These are phyloP conservation scores for Uria lomvia DNA, from an alignment of 2,113 vertebrate species.

Conservation along the genomic window DNA sequence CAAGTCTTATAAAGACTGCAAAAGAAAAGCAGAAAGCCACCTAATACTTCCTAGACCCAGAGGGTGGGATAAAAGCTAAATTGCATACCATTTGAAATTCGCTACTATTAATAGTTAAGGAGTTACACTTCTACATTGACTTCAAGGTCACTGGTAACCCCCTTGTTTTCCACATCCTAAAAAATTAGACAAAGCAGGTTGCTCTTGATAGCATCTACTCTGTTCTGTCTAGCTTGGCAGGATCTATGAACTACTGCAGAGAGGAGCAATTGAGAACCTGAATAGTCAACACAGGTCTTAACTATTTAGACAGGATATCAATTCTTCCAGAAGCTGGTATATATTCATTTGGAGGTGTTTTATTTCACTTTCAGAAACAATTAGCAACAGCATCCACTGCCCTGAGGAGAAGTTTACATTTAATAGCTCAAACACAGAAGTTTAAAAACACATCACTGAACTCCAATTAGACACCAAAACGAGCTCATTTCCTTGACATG, in stretches of 20 bases:
- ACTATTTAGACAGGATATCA: neutral
- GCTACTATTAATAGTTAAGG: neutral
- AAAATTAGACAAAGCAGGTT: neutral
- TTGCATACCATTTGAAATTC: neutral
- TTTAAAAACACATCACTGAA: neutral
- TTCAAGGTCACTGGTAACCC: neutral
- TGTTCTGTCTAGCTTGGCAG: neutral
- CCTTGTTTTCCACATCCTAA: neutral
- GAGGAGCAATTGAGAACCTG: neutral
- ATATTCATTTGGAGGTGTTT: neutral
- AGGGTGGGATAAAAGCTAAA: neutral
- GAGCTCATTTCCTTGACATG: neutral
- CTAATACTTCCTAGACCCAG: neutral
- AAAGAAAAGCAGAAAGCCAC: neutral
- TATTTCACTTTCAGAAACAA: slow-evolving; percentile 42
- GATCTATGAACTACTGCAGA: neutral
- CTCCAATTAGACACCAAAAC: neutral
- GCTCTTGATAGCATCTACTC: neutral
- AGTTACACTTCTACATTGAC: neutral
- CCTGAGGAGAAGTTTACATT: neutral
- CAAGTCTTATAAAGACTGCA: neutral
- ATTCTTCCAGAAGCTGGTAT: neutral
- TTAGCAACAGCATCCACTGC: neutral
- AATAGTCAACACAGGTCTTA: neutral
- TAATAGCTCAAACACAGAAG: neutral